Percentiles rank a stretch among this genome's conserved stretches.
Evolutionary conservation across 2,888 invertebrate species (phyloP).

Genomic region (Rhagium mordax): DNA sequence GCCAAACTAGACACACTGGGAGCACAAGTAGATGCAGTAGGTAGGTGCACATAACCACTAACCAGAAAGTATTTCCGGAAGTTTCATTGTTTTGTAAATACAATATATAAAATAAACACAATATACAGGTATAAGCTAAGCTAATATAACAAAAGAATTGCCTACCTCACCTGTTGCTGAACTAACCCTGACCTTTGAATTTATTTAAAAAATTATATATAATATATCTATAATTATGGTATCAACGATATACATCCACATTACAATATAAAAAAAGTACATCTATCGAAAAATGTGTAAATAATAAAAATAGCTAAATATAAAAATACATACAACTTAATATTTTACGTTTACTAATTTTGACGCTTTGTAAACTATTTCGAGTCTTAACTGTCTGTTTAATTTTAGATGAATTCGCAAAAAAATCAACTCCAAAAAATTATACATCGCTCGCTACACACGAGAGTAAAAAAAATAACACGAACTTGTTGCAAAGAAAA

Average conservation of each 20-base stretch:
- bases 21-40: constrained; percentile 60
- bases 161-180: background rate
- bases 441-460: background rate
- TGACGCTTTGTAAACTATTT: too few relatives aligned
- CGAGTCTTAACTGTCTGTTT: background rate
- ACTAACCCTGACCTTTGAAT: background rate
- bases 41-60: constrained; percentile 45
- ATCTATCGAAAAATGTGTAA: too few relatives aligned
- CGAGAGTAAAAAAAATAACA: background rate
- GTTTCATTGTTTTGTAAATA: background rate
- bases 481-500: background rate
- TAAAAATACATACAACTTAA: too few relatives aligned
- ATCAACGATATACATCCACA: too few relatives aligned
- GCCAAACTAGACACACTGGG: constrained; percentile 67
- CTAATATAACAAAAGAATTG: background rate
- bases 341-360: too few relatives aligned
- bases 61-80: background rate
- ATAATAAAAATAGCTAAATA: too few relatives aligned
- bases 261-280: too few relatives aligned
- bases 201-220: background rate
- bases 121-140: background rate
- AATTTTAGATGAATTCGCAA: constrained; percentile 11
- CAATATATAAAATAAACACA: background rate
- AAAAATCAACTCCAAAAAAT: constrained; percentile 6
- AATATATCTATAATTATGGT: too few relatives aligned